A percentile compares a stretch with the other conserved stretches of the same genome.
These are phyloP conservation scores for Gadus chalcogrammus DNA, from an alignment of 2,113 vertebrate genomes.

Conservation along the genomic window DNA sequence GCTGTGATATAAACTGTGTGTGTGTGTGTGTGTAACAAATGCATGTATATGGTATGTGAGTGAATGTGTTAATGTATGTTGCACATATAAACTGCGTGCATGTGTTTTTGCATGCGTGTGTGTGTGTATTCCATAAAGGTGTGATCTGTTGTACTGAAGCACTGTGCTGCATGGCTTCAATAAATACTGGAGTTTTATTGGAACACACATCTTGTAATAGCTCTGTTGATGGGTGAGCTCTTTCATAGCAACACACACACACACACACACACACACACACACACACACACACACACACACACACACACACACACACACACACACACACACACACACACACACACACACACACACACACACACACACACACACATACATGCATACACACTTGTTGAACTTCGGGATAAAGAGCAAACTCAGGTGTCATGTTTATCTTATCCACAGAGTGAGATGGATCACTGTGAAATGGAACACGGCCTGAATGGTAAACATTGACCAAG, in stretches of 20 bases:
- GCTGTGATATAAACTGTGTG: too few relatives aligned
- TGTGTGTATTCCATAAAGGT: background rate
- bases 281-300: background rate
- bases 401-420: too few relatives aligned
- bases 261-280: too few relatives aligned
- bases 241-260: background rate
- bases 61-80: background rate
- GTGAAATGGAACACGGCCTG: too few relatives aligned
- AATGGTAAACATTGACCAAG: too few relatives aligned
- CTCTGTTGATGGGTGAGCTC: background rate
- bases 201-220: background rate
- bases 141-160: too few relatives aligned
- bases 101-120: background rate
- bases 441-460: too few relatives aligned
- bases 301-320: background rate
- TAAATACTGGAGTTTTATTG: too few relatives aligned
- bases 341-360: slow-evolving; percentile 9
- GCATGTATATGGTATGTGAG: background rate
- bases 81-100: background rate
- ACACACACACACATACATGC: slow-evolving; percentile 1
- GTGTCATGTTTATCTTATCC: too few relatives aligned
- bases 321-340: background rate
- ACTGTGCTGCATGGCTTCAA: too few relatives aligned
- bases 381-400: background rate
- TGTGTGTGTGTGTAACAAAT: background rate